These are phyloP conservation scores for Tupaia tana DNA, from an alignment of 2,113 vertebrate species.

Conservation along the genomic window DNA sequence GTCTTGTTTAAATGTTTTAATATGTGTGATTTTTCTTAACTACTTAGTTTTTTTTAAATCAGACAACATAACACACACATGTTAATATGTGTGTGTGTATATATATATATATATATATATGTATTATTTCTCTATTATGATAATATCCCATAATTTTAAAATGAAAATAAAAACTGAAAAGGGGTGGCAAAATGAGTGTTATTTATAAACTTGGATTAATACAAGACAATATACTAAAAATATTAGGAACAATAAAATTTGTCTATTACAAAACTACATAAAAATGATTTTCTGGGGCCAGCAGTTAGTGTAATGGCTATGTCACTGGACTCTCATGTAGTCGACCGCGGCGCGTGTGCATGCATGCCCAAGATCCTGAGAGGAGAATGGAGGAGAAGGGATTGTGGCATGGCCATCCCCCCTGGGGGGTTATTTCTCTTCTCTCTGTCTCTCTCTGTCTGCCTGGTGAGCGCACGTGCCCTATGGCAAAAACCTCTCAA, in stretches of 20 bases:
- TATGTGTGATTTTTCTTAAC: neutral
- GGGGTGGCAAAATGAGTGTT: neutral
- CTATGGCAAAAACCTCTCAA: too few relatives aligned
- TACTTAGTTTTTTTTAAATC: neutral
- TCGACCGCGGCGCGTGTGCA: too few relatives aligned
- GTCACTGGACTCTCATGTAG: too few relatives aligned
- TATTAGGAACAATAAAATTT: neutral
- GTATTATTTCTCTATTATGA: neutral
- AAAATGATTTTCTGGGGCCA: neutral
- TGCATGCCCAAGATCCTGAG: too few relatives aligned
- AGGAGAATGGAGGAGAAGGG: too few relatives aligned
- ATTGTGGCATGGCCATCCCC: too few relatives aligned
- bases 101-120: neutral
- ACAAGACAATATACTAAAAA: neutral
- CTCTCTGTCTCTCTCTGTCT: too few relatives aligned
- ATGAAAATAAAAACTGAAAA: neutral
- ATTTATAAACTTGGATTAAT: neutral
- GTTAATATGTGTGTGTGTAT: neutral
- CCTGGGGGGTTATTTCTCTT: too few relatives aligned
- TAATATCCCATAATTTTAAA: constrained; percentile 18
- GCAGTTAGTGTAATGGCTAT: too few relatives aligned
- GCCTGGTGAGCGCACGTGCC: too few relatives aligned
- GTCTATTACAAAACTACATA: neutral
- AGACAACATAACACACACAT: neutral
- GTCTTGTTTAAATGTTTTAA: neutral